A percentile compares a stretch with the other conserved stretches of the same genome.
Conservation (phyloP, 2,113 vertebrate species). For the Garra rufa region DNA sequence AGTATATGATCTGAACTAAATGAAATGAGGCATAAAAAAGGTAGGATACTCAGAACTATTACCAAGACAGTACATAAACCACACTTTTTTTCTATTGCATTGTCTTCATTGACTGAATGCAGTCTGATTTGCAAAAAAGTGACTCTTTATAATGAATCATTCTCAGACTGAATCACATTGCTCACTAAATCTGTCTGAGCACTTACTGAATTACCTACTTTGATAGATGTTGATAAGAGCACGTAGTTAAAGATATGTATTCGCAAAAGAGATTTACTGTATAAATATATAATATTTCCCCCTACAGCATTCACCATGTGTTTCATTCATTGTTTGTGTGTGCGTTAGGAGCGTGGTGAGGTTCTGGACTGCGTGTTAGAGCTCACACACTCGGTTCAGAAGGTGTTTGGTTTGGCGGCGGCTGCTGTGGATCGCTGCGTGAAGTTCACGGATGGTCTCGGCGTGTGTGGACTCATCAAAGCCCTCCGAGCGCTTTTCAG, state of each 20-base stretch:
- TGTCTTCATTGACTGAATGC: background rate
- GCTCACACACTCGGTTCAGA: conserved; percentile 90
- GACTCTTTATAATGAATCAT: background rate
- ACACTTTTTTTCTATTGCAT: background rate
- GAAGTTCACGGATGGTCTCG: conserved; percentile 88
- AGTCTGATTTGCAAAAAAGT: background rate
- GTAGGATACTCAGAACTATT: no score
- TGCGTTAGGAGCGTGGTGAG: conserved; percentile 87
- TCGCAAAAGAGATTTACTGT: no score
- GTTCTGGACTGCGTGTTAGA: conserved; percentile 96
- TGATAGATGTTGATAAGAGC: no score
- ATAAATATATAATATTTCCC: background rate
- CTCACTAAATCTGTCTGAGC: background rate
- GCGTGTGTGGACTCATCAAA: conserved; percentile 86
- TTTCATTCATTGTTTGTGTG: conserved; percentile 26
- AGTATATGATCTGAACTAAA: no score
- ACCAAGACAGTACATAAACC: no score
- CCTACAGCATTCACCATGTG: background rate
- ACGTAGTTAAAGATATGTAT: no score
- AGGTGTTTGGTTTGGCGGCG: conserved; percentile 87
- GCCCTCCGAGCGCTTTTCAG: conserved; percentile 91
- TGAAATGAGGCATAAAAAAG: no score
- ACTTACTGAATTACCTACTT: background rate
- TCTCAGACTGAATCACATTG: background rate
- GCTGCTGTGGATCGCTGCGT: conserved; percentile 90